Percentiles rank a stretch among this genome's conserved stretches.
Evolutionary conservation across 2,113 vertebrate genomes (phyloP).

Genomic region (Prietella phreatophila): DNA sequence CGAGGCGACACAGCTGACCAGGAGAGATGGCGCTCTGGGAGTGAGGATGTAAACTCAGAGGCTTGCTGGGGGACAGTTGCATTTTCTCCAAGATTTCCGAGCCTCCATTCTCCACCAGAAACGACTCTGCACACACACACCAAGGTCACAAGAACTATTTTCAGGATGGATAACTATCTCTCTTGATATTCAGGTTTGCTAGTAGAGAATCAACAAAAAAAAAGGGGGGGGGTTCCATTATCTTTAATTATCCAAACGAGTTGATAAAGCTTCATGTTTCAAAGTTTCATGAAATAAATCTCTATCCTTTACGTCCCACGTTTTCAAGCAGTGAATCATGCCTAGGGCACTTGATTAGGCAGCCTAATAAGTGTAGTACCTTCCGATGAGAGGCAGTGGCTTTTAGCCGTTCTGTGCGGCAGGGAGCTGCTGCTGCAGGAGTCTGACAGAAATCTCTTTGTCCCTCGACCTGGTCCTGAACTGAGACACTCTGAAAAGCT

Average conservation of each 20-base stretch:
- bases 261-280: too few relatives aligned
- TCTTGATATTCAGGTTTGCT: background rate
- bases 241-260: background rate
- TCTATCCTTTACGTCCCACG: background rate
- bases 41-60: slow-evolving; percentile 74
- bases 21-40: slow-evolving; percentile 73
- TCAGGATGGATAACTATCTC: background rate
- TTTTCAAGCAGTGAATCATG: background rate
- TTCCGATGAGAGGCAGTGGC: slow-evolving; percentile 77
- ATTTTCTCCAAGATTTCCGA: slow-evolving; percentile 82
- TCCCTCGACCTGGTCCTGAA: slow-evolving; percentile 74
- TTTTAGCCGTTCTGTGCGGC: slow-evolving; percentile 81
- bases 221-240: background rate
- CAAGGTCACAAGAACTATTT: background rate
- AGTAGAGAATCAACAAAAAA: background rate
- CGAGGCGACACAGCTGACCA: slow-evolving; percentile 75
- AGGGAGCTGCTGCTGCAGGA: slow-evolving; percentile 75
- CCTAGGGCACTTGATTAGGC: background rate
- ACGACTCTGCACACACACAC: slow-evolving; percentile 78
- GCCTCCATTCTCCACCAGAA: slow-evolving; percentile 76
- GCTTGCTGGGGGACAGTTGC: slow-evolving; percentile 78
- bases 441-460: slow-evolving; percentile 80
- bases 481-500: slow-evolving; percentile 73
- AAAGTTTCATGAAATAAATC: background rate
- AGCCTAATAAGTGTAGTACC: slow-evolving; percentile 61